Evolutionary conservation across 2,888 invertebrate species (phyloP).

Genomic region (Tachina grossa): DNA sequence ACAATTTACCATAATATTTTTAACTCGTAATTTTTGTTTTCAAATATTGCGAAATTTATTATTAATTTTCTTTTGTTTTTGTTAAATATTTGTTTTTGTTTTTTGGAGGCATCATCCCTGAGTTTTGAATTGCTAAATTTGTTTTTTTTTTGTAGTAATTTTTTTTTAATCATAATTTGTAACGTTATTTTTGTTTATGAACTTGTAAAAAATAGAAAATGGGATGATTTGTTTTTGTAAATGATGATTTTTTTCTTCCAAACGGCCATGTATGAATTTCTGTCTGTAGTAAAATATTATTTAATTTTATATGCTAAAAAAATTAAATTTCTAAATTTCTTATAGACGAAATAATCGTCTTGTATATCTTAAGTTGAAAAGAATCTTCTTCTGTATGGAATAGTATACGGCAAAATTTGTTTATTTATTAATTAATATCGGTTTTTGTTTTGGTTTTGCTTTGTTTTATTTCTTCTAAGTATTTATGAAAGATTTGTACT

Average conservation of each 20-base stretch:
- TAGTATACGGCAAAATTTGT: slow-evolving; percentile 41
- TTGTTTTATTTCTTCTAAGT: slow-evolving; percentile 41
- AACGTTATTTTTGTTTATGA: slow-evolving; percentile 31
- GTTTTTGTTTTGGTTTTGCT: slow-evolving; percentile 22
- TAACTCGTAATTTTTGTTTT: slow-evolving; percentile 48
- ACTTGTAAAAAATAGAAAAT: slow-evolving; percentile 64
- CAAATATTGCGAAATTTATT: slow-evolving; percentile 71
- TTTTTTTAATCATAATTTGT: slow-evolving; percentile 47
- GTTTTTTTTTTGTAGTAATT: slow-evolving; percentile 63
- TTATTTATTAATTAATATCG: slow-evolving; percentile 54
- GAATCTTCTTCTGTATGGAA: slow-evolving; percentile 30
- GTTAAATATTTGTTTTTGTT: slow-evolving; percentile 74
- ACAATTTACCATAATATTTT: slow-evolving; percentile 41
- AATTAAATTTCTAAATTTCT: background rate
- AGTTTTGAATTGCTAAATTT: slow-evolving; percentile 78
- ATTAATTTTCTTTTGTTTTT: slow-evolving; percentile 67
- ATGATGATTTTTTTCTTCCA: slow-evolving; percentile 21
- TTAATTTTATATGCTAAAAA: slow-evolving; percentile 15
- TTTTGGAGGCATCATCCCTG: slow-evolving; percentile 83
- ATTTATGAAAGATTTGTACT: slow-evolving; percentile 79
- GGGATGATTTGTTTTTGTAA: slow-evolving; percentile 60
- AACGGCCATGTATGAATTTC: slow-evolving; percentile 35
- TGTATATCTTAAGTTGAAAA: slow-evolving; percentile 14
- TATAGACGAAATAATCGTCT: background rate
- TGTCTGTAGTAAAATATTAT: slow-evolving; percentile 14